Conservation (phyloP, 2,113 vertebrate species). For the Oreocharis arfaki region DNA sequence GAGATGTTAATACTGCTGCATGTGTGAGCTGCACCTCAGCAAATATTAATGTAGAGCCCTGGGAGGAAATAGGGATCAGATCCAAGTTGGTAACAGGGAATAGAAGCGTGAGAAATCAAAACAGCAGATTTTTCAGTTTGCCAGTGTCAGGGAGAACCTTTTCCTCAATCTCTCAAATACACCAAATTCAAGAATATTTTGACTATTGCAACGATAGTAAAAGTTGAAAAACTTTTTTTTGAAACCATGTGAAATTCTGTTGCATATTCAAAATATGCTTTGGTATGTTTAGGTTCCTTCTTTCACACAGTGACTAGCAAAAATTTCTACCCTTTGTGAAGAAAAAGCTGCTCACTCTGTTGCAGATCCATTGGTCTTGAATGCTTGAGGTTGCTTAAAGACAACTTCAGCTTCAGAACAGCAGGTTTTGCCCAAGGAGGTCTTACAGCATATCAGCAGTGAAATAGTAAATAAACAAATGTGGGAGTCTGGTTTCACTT, state of each 20-base stretch:
- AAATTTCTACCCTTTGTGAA: not conserved
- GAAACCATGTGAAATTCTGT: not conserved
- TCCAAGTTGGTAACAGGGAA: not conserved
- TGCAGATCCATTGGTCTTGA: not conserved
- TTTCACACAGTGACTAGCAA: not conserved
- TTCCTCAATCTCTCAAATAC: not conserved
- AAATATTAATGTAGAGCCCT: slow-evolving; percentile 81
- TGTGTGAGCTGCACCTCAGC: slow-evolving; percentile 48
- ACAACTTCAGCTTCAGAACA: not conserved
- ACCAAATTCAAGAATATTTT: not conserved
- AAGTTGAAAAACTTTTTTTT: not conserved
- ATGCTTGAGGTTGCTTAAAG: not conserved
- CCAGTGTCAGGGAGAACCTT: not conserved
- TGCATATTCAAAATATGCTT: not conserved
- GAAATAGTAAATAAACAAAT: not conserved
- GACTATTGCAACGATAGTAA: not conserved
- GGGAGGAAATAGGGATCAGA: not conserved
- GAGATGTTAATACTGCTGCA: slow-evolving; percentile 20
- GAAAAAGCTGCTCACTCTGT: not conserved
- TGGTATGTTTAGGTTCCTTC: not conserved
- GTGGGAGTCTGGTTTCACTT: not conserved
- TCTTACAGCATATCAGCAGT: not conserved
- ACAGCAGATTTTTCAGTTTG: not conserved
- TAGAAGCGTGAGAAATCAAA: not conserved
- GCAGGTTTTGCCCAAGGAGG: not conserved